phyloP scores from a whole-genome alignment of 2,888 invertebrate species.

The Taphrorychus bicolor region DNA sequence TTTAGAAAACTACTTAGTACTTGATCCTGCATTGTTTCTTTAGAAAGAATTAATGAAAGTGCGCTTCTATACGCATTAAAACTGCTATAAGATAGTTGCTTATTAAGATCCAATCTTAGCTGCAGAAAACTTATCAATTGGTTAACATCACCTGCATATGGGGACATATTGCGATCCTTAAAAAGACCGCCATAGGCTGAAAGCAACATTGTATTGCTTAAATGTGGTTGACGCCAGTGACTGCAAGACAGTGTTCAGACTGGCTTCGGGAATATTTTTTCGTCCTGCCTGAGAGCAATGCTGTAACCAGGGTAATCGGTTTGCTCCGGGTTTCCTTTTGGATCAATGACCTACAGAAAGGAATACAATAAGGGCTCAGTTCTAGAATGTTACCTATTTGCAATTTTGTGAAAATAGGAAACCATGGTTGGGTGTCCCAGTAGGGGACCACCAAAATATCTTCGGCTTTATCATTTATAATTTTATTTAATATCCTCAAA shows the following conservation, averaged over 20 bases:
- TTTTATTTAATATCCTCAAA: slow-evolving; percentile 10
- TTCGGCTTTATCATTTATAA: background rate
- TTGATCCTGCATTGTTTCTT: background rate
- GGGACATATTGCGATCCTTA: background rate
- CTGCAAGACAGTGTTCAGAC: slow-evolving; percentile 12
- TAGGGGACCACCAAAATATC: slow-evolving; percentile 16
- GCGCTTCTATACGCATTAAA: no score
- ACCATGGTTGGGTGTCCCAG: slow-evolving; percentile 15
- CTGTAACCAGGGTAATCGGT: slow-evolving; percentile 34
- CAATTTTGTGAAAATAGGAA: slow-evolving; percentile 10
- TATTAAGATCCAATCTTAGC: background rate
- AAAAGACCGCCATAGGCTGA: slow-evolving; percentile 43
- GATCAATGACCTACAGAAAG: background rate
- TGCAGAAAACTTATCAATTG: background rate
- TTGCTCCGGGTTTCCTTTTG: slow-evolving; percentile 13
- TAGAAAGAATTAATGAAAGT: no score
- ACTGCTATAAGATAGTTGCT: background rate
- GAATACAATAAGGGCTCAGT: background rate
- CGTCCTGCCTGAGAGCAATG: slow-evolving; percentile 24
- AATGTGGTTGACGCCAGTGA: slow-evolving; percentile 42
- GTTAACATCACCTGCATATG: no score
- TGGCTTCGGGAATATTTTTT: slow-evolving; percentile 33
- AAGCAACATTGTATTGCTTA: slow-evolving; percentile 42
- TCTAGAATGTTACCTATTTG: background rate
- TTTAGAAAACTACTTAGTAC: slow-evolving; percentile 8